Evolutionary conservation across 1,140 invertebrate genomes (phyloP).

Genomic region (Papilio glaucus): DNA sequence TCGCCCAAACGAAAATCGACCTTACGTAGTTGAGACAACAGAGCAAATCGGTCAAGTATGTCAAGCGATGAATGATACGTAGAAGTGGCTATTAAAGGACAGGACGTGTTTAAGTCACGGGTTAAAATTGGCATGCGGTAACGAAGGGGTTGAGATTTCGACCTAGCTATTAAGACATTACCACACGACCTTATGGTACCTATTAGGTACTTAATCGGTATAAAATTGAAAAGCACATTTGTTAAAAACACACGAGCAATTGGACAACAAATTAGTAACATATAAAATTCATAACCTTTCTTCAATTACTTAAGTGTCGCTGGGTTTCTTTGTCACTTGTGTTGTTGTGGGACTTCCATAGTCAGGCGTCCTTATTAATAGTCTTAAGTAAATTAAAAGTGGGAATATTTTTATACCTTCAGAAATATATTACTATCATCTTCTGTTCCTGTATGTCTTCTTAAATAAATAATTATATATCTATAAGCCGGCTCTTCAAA

Average conservation of each 20-base stretch:
- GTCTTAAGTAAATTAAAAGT: no score
- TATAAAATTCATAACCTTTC: no score
- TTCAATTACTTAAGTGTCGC: no score
- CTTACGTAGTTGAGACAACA: slow-evolving; percentile 39
- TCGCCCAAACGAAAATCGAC: slow-evolving; percentile 43
- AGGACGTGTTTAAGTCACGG: slow-evolving; percentile 64
- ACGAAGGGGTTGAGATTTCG: slow-evolving; percentile 59
- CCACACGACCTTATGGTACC: background rate
- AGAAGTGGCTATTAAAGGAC: slow-evolving; percentile 70
- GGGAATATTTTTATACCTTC: no score
- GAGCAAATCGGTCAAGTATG: slow-evolving; percentile 31
- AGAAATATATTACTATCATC: no score
- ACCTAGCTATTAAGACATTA: slow-evolving; percentile 67
- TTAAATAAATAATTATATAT: no score
- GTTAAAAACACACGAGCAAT: background rate
- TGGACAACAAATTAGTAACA: no score
- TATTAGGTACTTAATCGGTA: background rate
- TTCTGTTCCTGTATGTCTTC: no score
- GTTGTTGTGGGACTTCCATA: no score
- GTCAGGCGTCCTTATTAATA: no score
- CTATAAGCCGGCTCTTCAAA: no score
- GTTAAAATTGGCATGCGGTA: slow-evolving; percentile 73
- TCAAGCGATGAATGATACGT: slow-evolving; percentile 65
- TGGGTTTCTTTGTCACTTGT: no score
- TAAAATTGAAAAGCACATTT: background rate